Conservation (phyloP, 1,140 invertebrate species). For the Theocolax elegans region DNA sequence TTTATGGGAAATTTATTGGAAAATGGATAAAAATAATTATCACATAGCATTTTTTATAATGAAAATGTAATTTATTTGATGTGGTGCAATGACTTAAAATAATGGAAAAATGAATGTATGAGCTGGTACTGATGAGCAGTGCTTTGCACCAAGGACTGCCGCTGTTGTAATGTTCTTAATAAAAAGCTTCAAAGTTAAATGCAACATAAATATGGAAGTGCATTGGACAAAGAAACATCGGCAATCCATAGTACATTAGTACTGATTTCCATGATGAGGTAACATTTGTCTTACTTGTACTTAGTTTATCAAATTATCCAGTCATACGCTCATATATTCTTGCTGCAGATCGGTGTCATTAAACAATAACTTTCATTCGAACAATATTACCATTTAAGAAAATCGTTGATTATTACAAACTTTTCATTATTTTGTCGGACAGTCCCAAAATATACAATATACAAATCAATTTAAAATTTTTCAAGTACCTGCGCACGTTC, state of each 20-base stretch:
- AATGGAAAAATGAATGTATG: constrained; percentile 70
- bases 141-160: constrained; percentile 57
- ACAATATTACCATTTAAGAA: constrained; percentile 58
- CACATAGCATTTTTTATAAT: constrained; percentile 63
- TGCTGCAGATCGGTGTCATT: constrained; percentile 59
- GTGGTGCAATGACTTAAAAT: constrained; percentile 71
- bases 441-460: constrained; percentile 58
- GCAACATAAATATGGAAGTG: constrained; percentile 62
- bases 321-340: constrained; percentile 68
- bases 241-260: constrained; percentile 47
- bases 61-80: constrained; percentile 72
- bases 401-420: constrained; percentile 59
- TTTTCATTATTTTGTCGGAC: constrained; percentile 55
- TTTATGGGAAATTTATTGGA: constrained; percentile 9
- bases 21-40: constrained; percentile 36
- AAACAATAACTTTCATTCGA: constrained; percentile 55
- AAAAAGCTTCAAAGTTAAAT: constrained; percentile 59
- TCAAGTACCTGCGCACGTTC: constrained; percentile 29
- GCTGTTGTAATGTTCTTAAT: constrained; percentile 49
- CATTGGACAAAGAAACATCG: constrained; percentile 53
- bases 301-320: constrained; percentile 71
- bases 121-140: constrained; percentile 67
- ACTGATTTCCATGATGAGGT: constrained; percentile 68
- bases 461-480: constrained; percentile 33
- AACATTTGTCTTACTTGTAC: constrained; percentile 71